These are phyloP conservation scores for Platypus cylindrus DNA, from an alignment of 2,888 invertebrate genomes.

Conservation along the genomic window DNA sequence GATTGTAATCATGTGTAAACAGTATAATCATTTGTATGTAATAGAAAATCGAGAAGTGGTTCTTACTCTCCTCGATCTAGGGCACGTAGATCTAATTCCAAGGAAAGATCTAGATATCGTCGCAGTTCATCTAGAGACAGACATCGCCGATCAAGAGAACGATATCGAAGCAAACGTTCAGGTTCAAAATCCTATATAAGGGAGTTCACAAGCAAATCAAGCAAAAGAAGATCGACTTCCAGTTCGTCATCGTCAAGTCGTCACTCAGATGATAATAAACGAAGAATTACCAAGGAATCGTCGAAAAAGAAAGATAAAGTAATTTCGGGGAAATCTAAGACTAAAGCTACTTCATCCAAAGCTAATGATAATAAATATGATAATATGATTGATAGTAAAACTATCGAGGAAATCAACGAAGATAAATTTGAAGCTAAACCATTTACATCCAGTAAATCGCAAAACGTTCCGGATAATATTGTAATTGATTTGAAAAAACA, in stretches of 20 bases:
- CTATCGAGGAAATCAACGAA: conserved; percentile 57
- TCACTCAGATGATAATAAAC: conserved; percentile 17
- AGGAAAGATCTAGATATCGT: conserved; percentile 19
- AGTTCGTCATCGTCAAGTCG: conserved; percentile 17
- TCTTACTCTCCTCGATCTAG: conserved; percentile 24
- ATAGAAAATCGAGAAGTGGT: conserved; percentile 25
- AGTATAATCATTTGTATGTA: conserved; percentile 2
- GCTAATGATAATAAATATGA: conserved; percentile 2
- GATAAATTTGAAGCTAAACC: conserved; percentile 52
- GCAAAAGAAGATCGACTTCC: conserved; percentile 17
- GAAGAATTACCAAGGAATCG: conserved; percentile 12
- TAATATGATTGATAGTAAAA: conserved; percentile 37
- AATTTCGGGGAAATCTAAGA: conserved; percentile 2
- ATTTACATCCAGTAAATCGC: conserved; percentile 37
- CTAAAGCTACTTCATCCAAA: neutral
- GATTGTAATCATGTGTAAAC: conserved; percentile 1
- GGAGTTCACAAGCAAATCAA: conserved; percentile 28
- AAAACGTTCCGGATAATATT: conserved; percentile 51
- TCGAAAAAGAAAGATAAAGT: conserved; percentile 6
- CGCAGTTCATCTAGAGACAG: conserved; percentile 12
- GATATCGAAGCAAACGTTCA: conserved; percentile 25
- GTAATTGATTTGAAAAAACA: conserved; percentile 61
- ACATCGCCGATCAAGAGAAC: conserved; percentile 17
- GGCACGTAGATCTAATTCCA: conserved; percentile 21
- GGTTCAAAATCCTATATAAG: conserved; percentile 31